phyloP scores from a whole-genome alignment of 2,888 invertebrate genomes.

The Drosophila eohydei region DNA sequence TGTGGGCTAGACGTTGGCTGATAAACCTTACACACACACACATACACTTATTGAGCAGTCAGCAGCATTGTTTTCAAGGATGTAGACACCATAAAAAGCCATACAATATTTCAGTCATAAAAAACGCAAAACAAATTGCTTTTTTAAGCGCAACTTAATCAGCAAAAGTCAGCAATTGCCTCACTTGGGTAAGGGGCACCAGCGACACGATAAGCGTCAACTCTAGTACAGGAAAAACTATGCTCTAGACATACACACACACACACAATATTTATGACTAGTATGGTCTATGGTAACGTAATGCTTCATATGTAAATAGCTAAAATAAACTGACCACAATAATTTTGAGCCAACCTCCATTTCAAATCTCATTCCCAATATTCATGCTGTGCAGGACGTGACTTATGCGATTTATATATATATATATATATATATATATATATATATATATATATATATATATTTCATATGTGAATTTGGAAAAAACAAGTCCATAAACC shows the following conservation, averaged over 20 bases:
- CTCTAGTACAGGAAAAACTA: conserved; percentile 2
- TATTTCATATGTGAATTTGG: conserved; percentile 20
- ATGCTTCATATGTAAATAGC: conserved; percentile 27
- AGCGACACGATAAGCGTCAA: conserved; percentile 25
- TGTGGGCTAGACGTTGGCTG: conserved; percentile 22
- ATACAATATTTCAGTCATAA: conserved; percentile 71
- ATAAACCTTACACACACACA: conserved; percentile 23
- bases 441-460: neutral
- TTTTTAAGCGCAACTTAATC: conserved; percentile 72
- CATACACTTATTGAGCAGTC: conserved; percentile 24
- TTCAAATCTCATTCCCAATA: conserved; percentile 8
- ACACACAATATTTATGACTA: conserved; percentile 40
- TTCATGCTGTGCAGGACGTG: conserved; percentile 65
- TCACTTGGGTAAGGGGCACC: neutral
- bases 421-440: no score
- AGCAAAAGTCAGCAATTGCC: conserved; percentile 23
- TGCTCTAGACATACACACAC: neutral
- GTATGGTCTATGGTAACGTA: conserved; percentile 34
- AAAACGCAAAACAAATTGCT: conserved; percentile 66
- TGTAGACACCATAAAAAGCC: conserved; percentile 64
- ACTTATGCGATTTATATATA: conserved; percentile 58
- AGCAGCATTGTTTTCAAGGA: conserved; percentile 58
- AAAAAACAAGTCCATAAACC: conserved; percentile 72
- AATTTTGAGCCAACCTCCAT: conserved; percentile 13
- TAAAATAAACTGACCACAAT: conserved; percentile 20